phyloP scores from a whole-genome alignment of 2,113 vertebrate species.

The Lontra canadensis region DNA sequence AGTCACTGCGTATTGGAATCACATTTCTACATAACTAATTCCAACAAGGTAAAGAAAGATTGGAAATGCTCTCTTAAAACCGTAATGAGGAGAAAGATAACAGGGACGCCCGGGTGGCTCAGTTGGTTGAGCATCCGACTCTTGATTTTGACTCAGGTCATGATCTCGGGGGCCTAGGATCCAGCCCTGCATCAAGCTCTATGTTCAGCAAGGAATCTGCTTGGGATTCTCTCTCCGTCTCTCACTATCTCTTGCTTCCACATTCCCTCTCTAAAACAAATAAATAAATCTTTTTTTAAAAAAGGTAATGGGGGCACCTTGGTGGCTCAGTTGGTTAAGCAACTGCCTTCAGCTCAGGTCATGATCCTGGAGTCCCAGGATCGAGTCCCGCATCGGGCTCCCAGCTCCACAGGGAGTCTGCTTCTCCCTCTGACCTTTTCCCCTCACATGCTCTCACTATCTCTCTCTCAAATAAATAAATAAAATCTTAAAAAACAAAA shows the following conservation, averaged over 20 bases:
- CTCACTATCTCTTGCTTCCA: not conserved
- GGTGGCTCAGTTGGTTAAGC: too few relatives aligned
- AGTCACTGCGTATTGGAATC: not conserved
- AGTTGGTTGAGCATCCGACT: not conserved
- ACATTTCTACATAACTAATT: not conserved
- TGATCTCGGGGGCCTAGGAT: not conserved
- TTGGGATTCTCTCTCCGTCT: not conserved
- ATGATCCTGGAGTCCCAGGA: too few relatives aligned
- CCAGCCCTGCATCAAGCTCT: not conserved
- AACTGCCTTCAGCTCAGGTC: too few relatives aligned
- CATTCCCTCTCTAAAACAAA: not conserved
- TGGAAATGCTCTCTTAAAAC: not conserved
- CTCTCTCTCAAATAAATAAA: too few relatives aligned
- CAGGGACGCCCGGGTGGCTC: not conserved
- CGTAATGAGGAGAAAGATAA: not conserved
- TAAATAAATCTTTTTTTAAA: not conserved
- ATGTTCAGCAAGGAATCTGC: not conserved
- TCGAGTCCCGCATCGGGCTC: too few relatives aligned
- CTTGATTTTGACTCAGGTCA: not conserved
- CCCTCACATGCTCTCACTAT: too few relatives aligned
- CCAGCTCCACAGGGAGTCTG: too few relatives aligned
- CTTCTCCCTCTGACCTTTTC: too few relatives aligned
- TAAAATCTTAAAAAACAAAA: not conserved
- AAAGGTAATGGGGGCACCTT: too few relatives aligned
- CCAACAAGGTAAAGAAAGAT: not conserved